These are phyloP conservation scores for Promerops cafer DNA, from an alignment of 2,113 vertebrate genomes.

Conservation along the genomic window DNA sequence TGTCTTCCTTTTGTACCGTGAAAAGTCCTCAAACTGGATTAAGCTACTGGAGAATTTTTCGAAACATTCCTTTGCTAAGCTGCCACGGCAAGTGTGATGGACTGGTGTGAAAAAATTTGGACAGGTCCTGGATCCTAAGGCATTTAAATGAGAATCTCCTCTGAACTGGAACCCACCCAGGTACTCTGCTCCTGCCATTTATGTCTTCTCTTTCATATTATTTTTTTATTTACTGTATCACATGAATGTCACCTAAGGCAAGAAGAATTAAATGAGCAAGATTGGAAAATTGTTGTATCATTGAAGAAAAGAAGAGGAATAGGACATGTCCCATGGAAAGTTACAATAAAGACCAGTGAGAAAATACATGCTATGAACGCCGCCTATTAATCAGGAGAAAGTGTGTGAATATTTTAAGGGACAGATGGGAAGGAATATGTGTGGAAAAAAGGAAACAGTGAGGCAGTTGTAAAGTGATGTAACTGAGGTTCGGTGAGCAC, in stretches of 20 bases:
- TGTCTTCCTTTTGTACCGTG: background rate
- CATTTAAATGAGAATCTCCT: background rate
- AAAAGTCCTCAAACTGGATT: background rate
- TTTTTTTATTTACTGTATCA: background rate
- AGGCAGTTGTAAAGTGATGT: background rate
- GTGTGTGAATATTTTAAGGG: background rate
- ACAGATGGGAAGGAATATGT: background rate
- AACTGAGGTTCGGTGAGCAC: background rate
- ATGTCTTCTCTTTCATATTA: background rate
- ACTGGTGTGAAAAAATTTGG: background rate
- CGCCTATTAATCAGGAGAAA: background rate
- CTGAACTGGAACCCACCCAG: background rate
- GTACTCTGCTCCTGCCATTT: background rate
- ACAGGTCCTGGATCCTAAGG: background rate
- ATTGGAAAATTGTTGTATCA: background rate
- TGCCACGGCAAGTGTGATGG: background rate
- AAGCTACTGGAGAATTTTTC: background rate
- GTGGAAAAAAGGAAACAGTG: background rate
- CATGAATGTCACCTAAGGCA: background rate
- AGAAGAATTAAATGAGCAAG: background rate
- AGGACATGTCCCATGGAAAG: background rate
- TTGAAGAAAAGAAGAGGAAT: background rate
- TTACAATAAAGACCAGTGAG: background rate
- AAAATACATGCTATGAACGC: background rate
- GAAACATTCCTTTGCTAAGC: background rate